phyloP scores from a whole-genome alignment of 2,797 vertebrate species.

The Sorex maritimensis region DNA sequence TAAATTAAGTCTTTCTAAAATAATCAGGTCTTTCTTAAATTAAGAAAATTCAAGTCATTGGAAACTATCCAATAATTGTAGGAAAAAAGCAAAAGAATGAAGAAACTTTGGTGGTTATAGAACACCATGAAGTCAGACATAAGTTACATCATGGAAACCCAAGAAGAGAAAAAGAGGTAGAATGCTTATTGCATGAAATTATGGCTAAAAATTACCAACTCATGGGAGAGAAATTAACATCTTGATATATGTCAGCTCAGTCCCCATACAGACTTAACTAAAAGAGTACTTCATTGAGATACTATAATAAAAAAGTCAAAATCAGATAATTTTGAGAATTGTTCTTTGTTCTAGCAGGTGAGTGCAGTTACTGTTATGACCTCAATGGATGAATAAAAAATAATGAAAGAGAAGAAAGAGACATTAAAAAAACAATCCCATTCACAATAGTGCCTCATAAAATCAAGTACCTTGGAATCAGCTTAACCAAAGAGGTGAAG shows the following conservation, averaged over 20 bases:
- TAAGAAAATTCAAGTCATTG: background rate
- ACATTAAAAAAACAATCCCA: no score
- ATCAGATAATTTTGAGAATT: background rate
- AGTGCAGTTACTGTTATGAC: no score
- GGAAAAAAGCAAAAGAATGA: background rate
- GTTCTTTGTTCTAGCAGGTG: no score
- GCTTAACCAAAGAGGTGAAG: no score
- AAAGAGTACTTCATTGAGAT: background rate
- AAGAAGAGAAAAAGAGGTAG: background rate
- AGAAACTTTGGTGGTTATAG: background rate
- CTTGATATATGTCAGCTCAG: background rate
- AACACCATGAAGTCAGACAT: background rate
- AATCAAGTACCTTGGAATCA: no score
- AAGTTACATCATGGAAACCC: background rate
- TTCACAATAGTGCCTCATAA: no score
- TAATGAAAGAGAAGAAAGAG: no score
- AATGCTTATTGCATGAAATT: background rate
- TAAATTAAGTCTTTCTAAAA: no score
- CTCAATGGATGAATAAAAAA: no score
- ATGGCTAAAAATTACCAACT: background rate
- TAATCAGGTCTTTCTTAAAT: no score
- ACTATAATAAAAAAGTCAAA: background rate
- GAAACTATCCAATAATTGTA: background rate
- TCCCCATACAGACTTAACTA: background rate
- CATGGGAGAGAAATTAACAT: background rate